Conservation (phyloP, 2,797 vertebrate genomes). For the Trachops cirrhosus region DNA sequence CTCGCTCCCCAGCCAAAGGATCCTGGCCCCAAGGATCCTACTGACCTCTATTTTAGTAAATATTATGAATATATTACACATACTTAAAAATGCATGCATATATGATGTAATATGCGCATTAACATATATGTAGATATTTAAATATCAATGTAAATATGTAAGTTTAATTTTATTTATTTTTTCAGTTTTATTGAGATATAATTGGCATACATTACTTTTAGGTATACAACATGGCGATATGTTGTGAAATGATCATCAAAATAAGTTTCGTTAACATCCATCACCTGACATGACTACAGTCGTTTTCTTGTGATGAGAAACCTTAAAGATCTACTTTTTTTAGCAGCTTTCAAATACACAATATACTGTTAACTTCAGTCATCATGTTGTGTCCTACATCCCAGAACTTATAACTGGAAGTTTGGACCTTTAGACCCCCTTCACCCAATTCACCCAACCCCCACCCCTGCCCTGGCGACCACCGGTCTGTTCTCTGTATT, state of each 20-base stretch:
- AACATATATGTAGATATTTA: background rate
- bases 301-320: background rate
- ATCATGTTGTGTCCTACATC: background rate
- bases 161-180: background rate
- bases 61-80: background rate
- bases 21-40: background rate
- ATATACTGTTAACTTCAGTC: background rate
- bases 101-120: background rate
- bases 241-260: background rate
- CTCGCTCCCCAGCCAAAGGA: background rate
- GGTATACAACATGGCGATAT: background rate
- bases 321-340: background rate
- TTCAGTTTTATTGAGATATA: background rate
- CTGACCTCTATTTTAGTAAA: background rate
- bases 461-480: background rate
- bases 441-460: background rate
- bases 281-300: background rate
- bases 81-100: background rate
- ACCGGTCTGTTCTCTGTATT: background rate
- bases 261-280: background rate
- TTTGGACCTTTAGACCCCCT: background rate
- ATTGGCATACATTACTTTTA: background rate
- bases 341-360: background rate
- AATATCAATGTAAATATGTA: background rate
- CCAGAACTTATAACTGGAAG: background rate